A percentile compares a stretch with the other conserved stretches of the same genome.
These are phyloP conservation scores for Sapayoa aenigma DNA, from an alignment of 2,113 vertebrate genomes.

Conservation along the genomic window DNA sequence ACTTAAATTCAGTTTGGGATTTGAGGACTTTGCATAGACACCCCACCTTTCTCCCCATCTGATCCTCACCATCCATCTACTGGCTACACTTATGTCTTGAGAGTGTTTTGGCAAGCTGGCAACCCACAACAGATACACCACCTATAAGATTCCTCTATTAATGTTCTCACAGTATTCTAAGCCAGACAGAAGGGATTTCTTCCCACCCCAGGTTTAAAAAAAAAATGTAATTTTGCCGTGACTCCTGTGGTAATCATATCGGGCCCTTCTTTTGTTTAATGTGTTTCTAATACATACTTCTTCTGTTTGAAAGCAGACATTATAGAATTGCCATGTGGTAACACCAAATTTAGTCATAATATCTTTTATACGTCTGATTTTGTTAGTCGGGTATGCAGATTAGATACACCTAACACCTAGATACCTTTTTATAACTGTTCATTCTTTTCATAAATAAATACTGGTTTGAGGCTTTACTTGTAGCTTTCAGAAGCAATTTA, in stretches of 20 bases:
- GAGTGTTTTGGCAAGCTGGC: neutral
- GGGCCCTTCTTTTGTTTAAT: neutral
- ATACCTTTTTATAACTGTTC: neutral
- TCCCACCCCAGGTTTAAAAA: neutral
- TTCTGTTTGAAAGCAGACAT: neutral
- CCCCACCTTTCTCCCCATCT: neutral
- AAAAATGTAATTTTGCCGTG: neutral
- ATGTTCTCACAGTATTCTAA: neutral
- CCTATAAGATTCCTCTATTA: neutral
- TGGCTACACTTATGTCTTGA: rapidly evolving
- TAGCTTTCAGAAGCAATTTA: neutral
- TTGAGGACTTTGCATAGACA: neutral
- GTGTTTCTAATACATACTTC: neutral
- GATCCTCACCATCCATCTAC: neutral
- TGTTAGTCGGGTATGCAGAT: neutral
- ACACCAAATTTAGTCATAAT: neutral
- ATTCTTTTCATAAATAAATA: neutral
- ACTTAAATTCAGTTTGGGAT: neutral
- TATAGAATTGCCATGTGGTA: neutral
- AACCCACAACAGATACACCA: neutral
- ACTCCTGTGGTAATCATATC: neutral
- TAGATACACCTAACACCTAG: neutral
- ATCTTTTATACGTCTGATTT: neutral
- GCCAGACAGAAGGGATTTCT: neutral
- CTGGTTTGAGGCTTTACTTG: neutral